Evolutionary conservation across 2,113 vertebrate species (phyloP).

Genomic region (Ginglymostoma cirratum): DNA sequence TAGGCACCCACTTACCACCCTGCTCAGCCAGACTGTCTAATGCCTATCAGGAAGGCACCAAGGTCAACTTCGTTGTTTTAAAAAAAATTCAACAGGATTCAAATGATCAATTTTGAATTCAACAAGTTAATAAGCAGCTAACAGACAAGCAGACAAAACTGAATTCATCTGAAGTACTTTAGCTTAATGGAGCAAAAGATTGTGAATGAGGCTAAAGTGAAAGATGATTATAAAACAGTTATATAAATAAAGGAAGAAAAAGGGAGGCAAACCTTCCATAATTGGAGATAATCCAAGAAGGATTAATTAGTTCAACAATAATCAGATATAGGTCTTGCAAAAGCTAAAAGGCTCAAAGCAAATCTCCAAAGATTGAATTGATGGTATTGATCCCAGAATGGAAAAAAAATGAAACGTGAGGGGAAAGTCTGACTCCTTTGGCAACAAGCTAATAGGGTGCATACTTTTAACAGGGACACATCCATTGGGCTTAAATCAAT

Average conservation of each 20-base stretch:
- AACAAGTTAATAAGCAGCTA: neutral
- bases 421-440: neutral
- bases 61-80: neutral
- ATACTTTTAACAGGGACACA: neutral
- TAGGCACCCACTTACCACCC: neutral
- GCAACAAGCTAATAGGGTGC: neutral
- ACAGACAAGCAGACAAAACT: neutral
- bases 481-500: neutral
- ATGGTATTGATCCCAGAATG: neutral
- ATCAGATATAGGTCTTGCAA: neutral
- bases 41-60: neutral
- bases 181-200: neutral
- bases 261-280: neutral
- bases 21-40: neutral
- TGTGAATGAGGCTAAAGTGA: neutral
- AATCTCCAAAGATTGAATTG: neutral
- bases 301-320: neutral
- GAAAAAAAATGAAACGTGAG: neutral
- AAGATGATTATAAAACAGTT: neutral
- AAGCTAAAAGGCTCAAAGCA: neutral
- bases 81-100: neutral
- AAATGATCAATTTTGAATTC: neutral
- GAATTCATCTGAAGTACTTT: neutral
- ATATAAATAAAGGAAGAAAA: neutral
- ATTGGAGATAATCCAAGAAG: neutral